Evolutionary conservation across 2,797 vertebrate species (phyloP).

Genomic region (Cirrhinus molitorella): DNA sequence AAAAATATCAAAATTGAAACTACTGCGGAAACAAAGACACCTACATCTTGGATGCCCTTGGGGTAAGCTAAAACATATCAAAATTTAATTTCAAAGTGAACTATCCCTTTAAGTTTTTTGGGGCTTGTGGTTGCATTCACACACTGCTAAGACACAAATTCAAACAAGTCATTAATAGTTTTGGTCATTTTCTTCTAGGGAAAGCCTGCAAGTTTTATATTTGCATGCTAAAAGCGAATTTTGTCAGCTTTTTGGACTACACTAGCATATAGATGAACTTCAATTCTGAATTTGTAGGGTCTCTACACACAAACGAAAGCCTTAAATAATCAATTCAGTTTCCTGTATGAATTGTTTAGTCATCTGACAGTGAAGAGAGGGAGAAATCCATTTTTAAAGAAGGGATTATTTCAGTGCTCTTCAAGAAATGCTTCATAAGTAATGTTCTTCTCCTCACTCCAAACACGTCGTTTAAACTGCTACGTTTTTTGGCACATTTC

Average conservation of each 20-base stretch:
- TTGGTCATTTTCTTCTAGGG: not conserved
- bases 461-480: not conserved
- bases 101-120: too few species aligned
- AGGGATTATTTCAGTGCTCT: conserved; percentile 31
- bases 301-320: not conserved
- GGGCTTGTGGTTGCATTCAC: too few species aligned
- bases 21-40: too few species aligned
- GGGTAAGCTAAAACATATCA: too few species aligned
- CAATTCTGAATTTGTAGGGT: not conserved
- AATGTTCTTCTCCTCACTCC: not conserved
- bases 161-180: not conserved
- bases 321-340: conserved; percentile 8
- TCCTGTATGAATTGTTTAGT: not conserved
- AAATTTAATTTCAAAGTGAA: too few species aligned
- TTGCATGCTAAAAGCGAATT: not conserved
- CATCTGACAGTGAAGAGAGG: conserved; percentile 2
- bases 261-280: not conserved
- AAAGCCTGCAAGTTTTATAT: not conserved
- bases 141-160: too few species aligned
- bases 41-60: too few species aligned
- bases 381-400: conserved; percentile 30
- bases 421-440: conserved; percentile 18
- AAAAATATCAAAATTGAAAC: too few species aligned
- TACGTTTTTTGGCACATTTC: not conserved
- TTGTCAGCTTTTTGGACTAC: not conserved